Evolutionary conservation across 2,797 vertebrate species (phyloP).

Genomic region (Mormyrus hasselquistii): DNA sequence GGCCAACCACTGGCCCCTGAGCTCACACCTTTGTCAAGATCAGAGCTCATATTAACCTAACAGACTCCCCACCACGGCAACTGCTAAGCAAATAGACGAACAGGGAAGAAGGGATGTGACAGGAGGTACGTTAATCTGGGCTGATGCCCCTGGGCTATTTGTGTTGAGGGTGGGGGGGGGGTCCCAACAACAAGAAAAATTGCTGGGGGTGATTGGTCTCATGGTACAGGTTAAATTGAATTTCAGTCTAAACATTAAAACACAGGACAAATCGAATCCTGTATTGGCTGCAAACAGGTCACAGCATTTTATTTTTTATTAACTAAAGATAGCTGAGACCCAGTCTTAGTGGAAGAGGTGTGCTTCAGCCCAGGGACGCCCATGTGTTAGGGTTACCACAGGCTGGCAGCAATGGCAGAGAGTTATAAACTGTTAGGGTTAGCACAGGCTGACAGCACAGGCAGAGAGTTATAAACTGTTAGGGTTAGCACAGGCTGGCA

Average conservation of each 20-base stretch:
- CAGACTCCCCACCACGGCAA: conserved; percentile 26
- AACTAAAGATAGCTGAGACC: neutral
- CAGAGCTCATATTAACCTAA: conserved; percentile 15
- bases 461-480: too few relatives aligned
- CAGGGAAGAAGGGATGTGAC: conserved; percentile 14
- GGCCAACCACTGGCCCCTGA: neutral
- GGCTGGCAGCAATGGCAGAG: neutral
- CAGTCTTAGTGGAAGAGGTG: neutral
- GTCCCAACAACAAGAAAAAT: neutral
- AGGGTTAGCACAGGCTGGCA: neutral
- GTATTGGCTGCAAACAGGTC: neutral
- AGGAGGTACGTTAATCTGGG: neutral
- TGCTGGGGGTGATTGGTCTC: neutral
- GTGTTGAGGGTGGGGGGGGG: neutral
- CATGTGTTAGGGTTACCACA: neutral
- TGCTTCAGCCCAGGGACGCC: neutral
- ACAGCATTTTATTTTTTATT: neutral
- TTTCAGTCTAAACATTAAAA: conserved; percentile 19
- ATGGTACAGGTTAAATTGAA: neutral
- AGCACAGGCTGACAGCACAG: neutral
- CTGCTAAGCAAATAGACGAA: conserved; percentile 44
- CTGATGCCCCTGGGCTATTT: neutral
- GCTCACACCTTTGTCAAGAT: neutral
- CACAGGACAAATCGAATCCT: conserved; percentile 17
- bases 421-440: neutral